Percentiles rank a stretch among this genome's conserved stretches.
Evolutionary conservation across 1,140 invertebrate species (phyloP).

Genomic region (Drosophila teissieri): DNA sequence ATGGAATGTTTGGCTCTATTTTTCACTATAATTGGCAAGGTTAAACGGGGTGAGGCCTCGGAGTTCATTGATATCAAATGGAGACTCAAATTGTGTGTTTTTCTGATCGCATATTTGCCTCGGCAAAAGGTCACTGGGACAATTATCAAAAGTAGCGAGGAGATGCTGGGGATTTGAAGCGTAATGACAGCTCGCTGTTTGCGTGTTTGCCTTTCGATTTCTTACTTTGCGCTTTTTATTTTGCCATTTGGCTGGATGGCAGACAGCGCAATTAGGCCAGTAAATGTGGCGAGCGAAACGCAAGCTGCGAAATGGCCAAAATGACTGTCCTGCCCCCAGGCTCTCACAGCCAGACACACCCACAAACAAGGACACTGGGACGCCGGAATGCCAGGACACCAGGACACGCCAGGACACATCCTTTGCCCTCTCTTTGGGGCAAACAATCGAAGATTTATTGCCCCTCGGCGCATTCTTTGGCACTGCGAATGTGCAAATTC

Average conservation of each 20-base stretch:
- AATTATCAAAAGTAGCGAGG: slow-evolving; percentile 56
- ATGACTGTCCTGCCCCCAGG: slow-evolving; percentile 1
- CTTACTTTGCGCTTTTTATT: slow-evolving; percentile 20
- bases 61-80: slow-evolving; percentile 53
- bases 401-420: slow-evolving; percentile 15
- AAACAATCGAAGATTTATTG: slow-evolving; percentile 74
- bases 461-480: slow-evolving; percentile 50
- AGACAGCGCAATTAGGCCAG: slow-evolving; percentile 71
- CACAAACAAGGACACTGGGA: slow-evolving; percentile 2
- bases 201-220: slow-evolving; percentile 26
- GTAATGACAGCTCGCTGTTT: slow-evolving; percentile 31
- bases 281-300: slow-evolving; percentile 60
- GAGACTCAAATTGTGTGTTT: slow-evolving; percentile 41
- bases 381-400: too few relatives aligned
- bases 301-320: slow-evolving; percentile 20
- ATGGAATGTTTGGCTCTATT: slow-evolving; percentile 50
- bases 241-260: slow-evolving; percentile 15
- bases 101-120: slow-evolving; percentile 29
- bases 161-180: slow-evolving; percentile 38
- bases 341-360: slow-evolving; percentile 5
- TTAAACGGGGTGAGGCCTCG: slow-evolving; percentile 50
- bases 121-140: slow-evolving; percentile 62
- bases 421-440: slow-evolving; percentile 28
- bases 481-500: slow-evolving; percentile 56
- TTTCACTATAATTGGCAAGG: slow-evolving; percentile 80